phyloP scores from a whole-genome alignment of 2,113 vertebrate species.

The Rhabdomys dilectus region DNA sequence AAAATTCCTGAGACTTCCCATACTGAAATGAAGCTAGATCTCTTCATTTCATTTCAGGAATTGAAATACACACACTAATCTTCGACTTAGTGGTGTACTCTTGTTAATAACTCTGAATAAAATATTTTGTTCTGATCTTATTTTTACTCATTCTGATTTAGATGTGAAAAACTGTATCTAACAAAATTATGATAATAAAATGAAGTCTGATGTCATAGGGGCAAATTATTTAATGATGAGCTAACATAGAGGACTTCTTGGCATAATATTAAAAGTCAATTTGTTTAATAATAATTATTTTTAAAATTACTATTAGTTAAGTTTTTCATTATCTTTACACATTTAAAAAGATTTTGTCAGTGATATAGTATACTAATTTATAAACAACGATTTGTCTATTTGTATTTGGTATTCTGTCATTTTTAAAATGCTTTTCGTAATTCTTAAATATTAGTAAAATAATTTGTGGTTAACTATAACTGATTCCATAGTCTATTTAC shows the following conservation, averaged over 20 bases:
- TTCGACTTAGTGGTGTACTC: not conserved
- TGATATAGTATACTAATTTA: not conserved
- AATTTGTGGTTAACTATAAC: not conserved
- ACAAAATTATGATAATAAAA: not conserved
- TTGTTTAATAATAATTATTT: constrained; percentile 17
- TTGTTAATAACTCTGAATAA: not conserved
- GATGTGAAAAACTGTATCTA: not conserved
- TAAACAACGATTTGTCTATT: not conserved
- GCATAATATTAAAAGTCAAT: not conserved
- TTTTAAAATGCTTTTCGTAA: not conserved
- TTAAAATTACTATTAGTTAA: not conserved
- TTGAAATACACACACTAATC: not conserved
- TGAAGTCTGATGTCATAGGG: not conserved
- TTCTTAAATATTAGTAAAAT: not conserved
- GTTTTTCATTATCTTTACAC: not conserved
- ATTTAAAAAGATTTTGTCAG: not conserved
- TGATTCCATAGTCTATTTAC: not conserved
- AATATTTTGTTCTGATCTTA: not conserved
- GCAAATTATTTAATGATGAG: not conserved
- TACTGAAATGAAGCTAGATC: not conserved
- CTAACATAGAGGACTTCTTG: not conserved
- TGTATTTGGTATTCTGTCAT: not conserved
- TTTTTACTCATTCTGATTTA: not conserved
- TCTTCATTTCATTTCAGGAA: not conserved
- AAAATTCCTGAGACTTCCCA: not conserved